Evolutionary conservation across 2,113 vertebrate genomes (phyloP).

Genomic region (Actenoides lindsayi): DNA sequence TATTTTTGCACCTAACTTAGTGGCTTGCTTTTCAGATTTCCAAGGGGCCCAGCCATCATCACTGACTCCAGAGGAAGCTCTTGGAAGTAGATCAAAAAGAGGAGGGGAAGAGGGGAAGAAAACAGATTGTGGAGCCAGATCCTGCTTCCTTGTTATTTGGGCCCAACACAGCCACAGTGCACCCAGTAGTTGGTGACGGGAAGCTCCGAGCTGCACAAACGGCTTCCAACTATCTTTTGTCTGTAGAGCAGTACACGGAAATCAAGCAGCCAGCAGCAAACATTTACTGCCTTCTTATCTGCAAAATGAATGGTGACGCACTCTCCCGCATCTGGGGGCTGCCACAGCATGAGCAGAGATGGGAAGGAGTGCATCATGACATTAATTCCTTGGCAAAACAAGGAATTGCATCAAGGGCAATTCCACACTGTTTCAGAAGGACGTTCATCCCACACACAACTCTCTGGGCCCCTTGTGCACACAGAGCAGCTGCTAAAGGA

Average conservation of each 20-base stretch:
- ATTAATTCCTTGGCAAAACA: not conserved
- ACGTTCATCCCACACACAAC: not conserved
- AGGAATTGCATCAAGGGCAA: not conserved
- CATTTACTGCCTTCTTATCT: not conserved
- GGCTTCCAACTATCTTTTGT: not conserved
- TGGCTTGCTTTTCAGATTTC: not conserved
- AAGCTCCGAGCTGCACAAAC: not conserved
- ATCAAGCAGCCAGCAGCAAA: not conserved
- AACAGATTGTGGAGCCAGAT: constrained; percentile 34
- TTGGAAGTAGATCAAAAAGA: constrained; percentile 31
- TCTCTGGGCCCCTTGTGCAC: not conserved
- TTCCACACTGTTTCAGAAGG: not conserved
- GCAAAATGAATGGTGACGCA: not conserved
- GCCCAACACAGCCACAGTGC: not conserved
- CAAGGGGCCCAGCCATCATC: not conserved
- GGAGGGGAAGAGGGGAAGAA: not conserved
- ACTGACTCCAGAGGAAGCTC: not conserved
- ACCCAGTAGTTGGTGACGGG: not conserved
- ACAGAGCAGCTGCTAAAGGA: not conserved
- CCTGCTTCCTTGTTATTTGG: not conserved
- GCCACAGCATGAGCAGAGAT: not conserved
- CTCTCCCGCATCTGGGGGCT: not conserved
- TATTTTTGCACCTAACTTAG: constrained; percentile 17
- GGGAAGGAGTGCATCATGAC: not conserved
- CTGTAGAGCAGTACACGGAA: not conserved